These are phyloP conservation scores for Ips typographus DNA, from an alignment of 1,140 invertebrate genomes.

Conservation along the genomic window DNA sequence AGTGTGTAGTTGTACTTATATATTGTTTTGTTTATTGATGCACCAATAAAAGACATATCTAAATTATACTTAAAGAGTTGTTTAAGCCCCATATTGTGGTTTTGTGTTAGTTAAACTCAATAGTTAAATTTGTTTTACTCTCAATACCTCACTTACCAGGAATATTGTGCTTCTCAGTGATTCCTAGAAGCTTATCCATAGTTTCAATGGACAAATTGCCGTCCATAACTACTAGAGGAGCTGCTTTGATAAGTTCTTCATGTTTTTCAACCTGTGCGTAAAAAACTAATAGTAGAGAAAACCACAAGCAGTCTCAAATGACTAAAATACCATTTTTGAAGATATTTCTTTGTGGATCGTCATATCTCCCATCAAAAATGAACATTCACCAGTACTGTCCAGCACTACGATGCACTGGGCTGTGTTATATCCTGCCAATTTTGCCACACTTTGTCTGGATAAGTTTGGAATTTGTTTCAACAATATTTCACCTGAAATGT, in stretches of 20 bases:
- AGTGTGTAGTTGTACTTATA: too few species aligned
- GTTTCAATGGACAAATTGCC: constrained; percentile 72
- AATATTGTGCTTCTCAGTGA: constrained; percentile 62
- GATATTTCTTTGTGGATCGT: constrained; percentile 73
- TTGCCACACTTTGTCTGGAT: constrained; percentile 11
- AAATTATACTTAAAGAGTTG: too few species aligned
- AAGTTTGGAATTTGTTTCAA: constrained; percentile 26
- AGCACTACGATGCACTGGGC: constrained; percentile 76
- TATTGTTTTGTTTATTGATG: too few species aligned
- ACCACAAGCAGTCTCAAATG: background rate
- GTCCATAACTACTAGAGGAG: constrained; percentile 78
- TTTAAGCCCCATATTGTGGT: too few species aligned
- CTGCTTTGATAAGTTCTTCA: constrained; percentile 57
- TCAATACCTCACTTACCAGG: constrained; percentile 60
- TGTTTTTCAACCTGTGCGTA: constrained; percentile 56
- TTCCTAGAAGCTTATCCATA: constrained; percentile 63
- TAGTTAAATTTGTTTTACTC: too few species aligned
- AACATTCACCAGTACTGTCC: constrained; percentile 72
- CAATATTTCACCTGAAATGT: constrained; percentile 28
- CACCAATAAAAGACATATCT: too few species aligned
- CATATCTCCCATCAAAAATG: constrained; percentile 82
- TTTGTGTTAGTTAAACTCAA: too few species aligned
- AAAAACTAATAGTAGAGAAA: background rate
- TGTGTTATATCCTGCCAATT: constrained; percentile 54
- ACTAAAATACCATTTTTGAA: constrained; percentile 55